phyloP scores from a whole-genome alignment of 2,797 vertebrate species.

The Phoebastria nigripes region DNA sequence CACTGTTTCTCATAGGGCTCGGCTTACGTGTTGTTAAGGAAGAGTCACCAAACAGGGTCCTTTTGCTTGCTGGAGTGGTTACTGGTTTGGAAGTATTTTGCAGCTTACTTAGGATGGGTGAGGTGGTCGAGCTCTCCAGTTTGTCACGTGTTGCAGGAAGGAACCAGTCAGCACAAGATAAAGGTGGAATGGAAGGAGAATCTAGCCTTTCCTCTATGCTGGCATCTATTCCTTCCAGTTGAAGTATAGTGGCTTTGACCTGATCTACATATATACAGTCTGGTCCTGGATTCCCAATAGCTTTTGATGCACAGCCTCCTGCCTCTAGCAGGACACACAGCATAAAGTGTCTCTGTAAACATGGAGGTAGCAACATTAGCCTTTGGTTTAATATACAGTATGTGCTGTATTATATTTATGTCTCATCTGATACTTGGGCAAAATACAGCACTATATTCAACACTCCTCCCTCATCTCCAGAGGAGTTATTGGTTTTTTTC shows the following conservation, averaged over 20 bases:
- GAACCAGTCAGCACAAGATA: conserved; percentile 92
- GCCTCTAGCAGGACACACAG: conserved; percentile 92
- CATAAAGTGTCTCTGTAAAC: conserved; percentile 87
- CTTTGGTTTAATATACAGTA: neutral
- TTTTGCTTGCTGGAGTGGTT: conserved; percentile 66
- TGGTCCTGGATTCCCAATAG: conserved; percentile 85
- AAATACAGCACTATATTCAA: neutral
- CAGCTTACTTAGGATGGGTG: conserved; percentile 78
- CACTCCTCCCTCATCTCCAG: neutral
- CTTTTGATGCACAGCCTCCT: conserved; percentile 86
- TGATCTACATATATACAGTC: conserved; percentile 95
- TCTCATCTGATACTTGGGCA: neutral
- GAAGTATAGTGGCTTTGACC: conserved; percentile 88
- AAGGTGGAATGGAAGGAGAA: conserved; percentile 78
- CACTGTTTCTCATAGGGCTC: conserved; percentile 78
- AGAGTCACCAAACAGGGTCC: conserved; percentile 78
- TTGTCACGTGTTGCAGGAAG: conserved; percentile 80
- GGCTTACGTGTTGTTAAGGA: conserved; percentile 64
- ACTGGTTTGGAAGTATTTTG: conserved; percentile 71
- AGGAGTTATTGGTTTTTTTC: neutral
- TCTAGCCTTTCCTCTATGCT: conserved; percentile 83
- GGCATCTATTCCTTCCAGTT: conserved; percentile 83
- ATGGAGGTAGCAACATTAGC: neutral
- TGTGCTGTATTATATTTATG: neutral
- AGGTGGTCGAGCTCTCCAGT: conserved; percentile 75